Conservation (phyloP, 1,140 invertebrate genomes). For the Glomeris maerens region DNA sequence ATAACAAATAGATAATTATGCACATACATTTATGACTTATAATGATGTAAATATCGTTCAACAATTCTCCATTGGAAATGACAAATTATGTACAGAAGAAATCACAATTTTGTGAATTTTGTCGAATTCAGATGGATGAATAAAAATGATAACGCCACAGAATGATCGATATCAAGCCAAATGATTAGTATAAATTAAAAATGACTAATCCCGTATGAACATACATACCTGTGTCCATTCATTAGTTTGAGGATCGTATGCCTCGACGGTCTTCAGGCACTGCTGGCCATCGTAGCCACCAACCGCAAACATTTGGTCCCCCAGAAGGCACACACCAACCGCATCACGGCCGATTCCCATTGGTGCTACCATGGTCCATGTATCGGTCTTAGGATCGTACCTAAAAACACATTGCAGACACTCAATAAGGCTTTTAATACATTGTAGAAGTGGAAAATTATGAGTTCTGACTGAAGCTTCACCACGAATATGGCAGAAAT, state of each 20-base stretch:
- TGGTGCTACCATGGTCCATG: constrained; percentile 77
- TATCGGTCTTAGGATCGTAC: constrained; percentile 62
- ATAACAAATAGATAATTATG: too few species aligned
- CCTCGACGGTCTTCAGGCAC: constrained; percentile 78
- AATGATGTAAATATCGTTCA: too few species aligned
- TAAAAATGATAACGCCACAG: neutral
- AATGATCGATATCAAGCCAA: neutral
- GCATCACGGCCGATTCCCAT: constrained; percentile 76
- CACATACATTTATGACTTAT: too few species aligned
- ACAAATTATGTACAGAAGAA: neutral
- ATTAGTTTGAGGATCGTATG: constrained; percentile 80
- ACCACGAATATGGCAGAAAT: constrained; percentile 21
- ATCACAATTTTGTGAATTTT: neutral
- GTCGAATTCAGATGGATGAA: neutral
- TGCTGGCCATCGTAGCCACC: constrained; percentile 92
- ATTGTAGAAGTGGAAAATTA: neutral
- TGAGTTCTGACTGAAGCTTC: constrained; percentile 22
- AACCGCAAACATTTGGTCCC: constrained; percentile 73
- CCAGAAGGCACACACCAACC: constrained; percentile 76
- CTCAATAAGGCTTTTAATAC: constrained; percentile 33
- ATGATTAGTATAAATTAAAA: too few species aligned
- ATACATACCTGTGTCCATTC: constrained; percentile 57
- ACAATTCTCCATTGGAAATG: neutral
- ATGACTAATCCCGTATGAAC: too few species aligned
- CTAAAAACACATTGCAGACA: constrained; percentile 23